phyloP scores from a whole-genome alignment of 1,140 invertebrate genomes.

The Temnothorax curvispinosus region DNA sequence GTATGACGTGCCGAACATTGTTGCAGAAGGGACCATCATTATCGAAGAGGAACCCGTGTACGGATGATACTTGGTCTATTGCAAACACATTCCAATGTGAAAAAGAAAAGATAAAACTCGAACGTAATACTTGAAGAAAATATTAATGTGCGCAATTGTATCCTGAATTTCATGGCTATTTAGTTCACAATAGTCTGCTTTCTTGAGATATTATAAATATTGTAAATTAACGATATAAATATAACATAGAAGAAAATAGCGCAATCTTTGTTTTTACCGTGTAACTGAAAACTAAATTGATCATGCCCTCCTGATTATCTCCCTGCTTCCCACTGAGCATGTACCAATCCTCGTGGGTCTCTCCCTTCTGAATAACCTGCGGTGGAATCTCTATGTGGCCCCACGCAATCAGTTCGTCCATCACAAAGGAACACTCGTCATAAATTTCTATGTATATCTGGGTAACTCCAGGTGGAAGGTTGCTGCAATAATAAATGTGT shows the following conservation, averaged over 20 bases:
- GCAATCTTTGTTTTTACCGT: slow-evolving; percentile 87
- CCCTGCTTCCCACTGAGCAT: slow-evolving; percentile 96
- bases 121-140: background rate
- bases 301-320: slow-evolving; percentile 95
- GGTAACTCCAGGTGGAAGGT: slow-evolving; percentile 94
- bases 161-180: background rate
- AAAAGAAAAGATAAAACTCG: background rate
- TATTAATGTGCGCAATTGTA: background rate
- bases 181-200: background rate
- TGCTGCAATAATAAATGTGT: slow-evolving; percentile 86
- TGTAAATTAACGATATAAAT: background rate
- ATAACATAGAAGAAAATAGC: background rate
- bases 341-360: slow-evolving; percentile 98
- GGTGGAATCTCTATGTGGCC: slow-evolving; percentile 94
- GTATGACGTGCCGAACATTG: slow-evolving; percentile 82
- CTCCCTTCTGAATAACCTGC: slow-evolving; percentile 91
- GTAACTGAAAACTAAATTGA: slow-evolving; percentile 92
- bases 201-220: background rate
- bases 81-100: background rate
- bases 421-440: slow-evolving; percentile 98
- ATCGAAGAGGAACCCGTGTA: slow-evolving; percentile 85
- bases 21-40: slow-evolving; percentile 88
- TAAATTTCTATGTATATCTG: slow-evolving; percentile 97
- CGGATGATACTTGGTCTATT: slow-evolving; percentile 75
- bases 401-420: slow-evolving; percentile 98